Percentiles rank a stretch among this genome's conserved stretches.
Conservation (phyloP, 2,113 vertebrate genomes). For the Triplophysa rosa region DNA sequence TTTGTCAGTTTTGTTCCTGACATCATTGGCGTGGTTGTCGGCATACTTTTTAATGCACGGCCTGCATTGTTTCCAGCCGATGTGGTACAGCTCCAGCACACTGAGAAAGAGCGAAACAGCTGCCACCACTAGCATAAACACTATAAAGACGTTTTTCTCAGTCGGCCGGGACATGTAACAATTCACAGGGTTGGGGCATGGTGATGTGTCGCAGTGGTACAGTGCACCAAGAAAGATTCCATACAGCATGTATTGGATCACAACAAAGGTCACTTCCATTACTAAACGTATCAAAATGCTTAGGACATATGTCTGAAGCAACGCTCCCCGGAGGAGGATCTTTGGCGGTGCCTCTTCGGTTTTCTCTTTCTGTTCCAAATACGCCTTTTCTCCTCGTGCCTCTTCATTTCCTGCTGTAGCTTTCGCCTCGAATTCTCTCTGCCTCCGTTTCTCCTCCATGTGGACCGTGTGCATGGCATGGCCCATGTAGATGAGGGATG, state of each 20-base stretch:
- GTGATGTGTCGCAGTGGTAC: constrained; percentile 83
- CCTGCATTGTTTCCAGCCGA: constrained; percentile 85
- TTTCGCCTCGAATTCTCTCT: constrained; percentile 48
- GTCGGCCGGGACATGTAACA: constrained; percentile 96
- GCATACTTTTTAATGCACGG: constrained; percentile 48
- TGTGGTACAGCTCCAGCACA: constrained; percentile 87
- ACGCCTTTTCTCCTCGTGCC: constrained; percentile 66
- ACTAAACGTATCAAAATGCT: constrained; percentile 90
- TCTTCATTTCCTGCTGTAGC: constrained; percentile 55
- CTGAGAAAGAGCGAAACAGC: constrained; percentile 89
- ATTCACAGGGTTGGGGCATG: constrained; percentile 92
- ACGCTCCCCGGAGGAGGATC: constrained; percentile 81
- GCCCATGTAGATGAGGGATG: constrained; percentile 93
- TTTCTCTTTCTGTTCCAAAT: constrained; percentile 70
- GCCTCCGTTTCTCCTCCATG: constrained; percentile 82
- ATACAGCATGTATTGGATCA: constrained; percentile 90
- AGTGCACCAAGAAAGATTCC: constrained; percentile 88
- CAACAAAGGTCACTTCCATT: constrained; percentile 91
- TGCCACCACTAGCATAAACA: constrained; percentile 94
- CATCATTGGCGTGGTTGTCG: constrained; percentile 33
- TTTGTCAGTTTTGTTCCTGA: constrained; percentile 25
- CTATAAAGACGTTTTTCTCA: constrained; percentile 95
- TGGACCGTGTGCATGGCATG: constrained; percentile 90
- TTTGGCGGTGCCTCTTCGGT: constrained; percentile 72
- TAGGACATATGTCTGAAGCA: constrained; percentile 89